Percentiles rank a stretch among this genome's conserved stretches.
phyloP scores from a whole-genome alignment of 2,888 invertebrate genomes.

The Epsilonema sp. region DNA sequence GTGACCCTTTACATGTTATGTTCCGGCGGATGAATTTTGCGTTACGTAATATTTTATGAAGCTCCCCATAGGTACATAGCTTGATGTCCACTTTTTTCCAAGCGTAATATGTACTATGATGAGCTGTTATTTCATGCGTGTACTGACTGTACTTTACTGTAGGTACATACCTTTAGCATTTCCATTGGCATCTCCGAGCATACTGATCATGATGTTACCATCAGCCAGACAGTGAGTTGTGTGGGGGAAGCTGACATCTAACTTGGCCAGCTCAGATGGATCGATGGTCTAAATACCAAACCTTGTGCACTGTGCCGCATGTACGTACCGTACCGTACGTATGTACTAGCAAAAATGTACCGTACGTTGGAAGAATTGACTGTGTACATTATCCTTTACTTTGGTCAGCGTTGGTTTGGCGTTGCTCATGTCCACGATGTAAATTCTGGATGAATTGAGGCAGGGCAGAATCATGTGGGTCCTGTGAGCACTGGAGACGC shows the following conservation, averaged over 20 bases:
- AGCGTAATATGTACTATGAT: too few species aligned
- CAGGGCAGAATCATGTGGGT: slow-evolving; percentile 62
- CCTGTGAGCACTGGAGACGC: slow-evolving; percentile 39
- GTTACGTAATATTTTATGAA: not conserved
- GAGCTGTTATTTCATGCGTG: too few species aligned
- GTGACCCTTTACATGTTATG: too few species aligned
- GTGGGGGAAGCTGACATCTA: slow-evolving; percentile 66
- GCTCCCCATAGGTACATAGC: not conserved
- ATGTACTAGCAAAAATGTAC: not conserved
- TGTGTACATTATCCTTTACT: slow-evolving; percentile 14
- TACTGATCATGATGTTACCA: slow-evolving; percentile 84
- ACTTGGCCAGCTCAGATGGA: slow-evolving; percentile 50
- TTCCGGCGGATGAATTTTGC: not conserved
- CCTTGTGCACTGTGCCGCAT: not conserved
- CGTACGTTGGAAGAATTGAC: not conserved
- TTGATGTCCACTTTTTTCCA: not conserved
- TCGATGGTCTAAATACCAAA: slow-evolving; percentile 48
- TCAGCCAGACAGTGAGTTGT: slow-evolving; percentile 77
- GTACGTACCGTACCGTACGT: too few species aligned
- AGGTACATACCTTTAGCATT: slow-evolving; percentile 46
- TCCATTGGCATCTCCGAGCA: slow-evolving; percentile 69
- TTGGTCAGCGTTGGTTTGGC: too few species aligned
- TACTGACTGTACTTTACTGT: not conserved
- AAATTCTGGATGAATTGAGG: slow-evolving; percentile 58
- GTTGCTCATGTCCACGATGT: slow-evolving; percentile 49